These are phyloP conservation scores for Ellobium chinense DNA, from an alignment of 2,888 invertebrate genomes.

Conservation along the genomic window DNA sequence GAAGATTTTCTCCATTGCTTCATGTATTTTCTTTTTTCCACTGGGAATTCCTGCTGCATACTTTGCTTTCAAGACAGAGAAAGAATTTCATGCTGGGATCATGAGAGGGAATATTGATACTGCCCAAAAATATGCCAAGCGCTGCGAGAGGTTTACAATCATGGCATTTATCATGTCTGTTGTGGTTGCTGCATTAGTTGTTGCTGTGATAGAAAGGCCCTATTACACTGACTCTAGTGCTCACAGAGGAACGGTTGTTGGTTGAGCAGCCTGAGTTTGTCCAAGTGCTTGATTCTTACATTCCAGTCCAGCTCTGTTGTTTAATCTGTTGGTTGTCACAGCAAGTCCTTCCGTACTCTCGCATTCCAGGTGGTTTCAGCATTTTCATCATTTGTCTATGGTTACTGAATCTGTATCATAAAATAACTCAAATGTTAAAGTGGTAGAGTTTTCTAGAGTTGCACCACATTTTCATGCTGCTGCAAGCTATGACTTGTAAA, in stretches of 20 bases:
- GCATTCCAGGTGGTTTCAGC: too few species aligned
- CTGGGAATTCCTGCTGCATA: conserved; percentile 66
- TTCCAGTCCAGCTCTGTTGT: too few species aligned
- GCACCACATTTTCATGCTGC: too few species aligned
- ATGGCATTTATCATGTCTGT: conserved; percentile 62
- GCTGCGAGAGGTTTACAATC: conserved; percentile 62
- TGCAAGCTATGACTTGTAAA: too few species aligned
- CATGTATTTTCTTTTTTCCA: conserved; percentile 70
- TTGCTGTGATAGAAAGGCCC: conserved; percentile 62
- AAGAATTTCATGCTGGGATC: conserved; percentile 67
- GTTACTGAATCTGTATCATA: too few species aligned
- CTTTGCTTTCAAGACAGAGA: conserved; percentile 63
- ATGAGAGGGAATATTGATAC: conserved; percentile 67
- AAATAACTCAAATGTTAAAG: too few species aligned
- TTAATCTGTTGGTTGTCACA: too few species aligned
- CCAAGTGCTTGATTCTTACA: too few species aligned
- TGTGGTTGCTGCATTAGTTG: conserved; percentile 57
- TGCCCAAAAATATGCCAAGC: conserved; percentile 66
- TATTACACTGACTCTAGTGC: not conserved
- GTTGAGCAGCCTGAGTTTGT: too few species aligned
- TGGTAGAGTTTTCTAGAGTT: too few species aligned
- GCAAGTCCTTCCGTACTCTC: too few species aligned
- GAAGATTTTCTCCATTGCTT: conserved; percentile 62
- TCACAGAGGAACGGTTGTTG: not conserved
- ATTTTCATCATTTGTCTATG: too few species aligned